Base-by-base conservation (phyloP, 2,113 vertebrate genomes). In the Oryzias curvinotus region DNA sequence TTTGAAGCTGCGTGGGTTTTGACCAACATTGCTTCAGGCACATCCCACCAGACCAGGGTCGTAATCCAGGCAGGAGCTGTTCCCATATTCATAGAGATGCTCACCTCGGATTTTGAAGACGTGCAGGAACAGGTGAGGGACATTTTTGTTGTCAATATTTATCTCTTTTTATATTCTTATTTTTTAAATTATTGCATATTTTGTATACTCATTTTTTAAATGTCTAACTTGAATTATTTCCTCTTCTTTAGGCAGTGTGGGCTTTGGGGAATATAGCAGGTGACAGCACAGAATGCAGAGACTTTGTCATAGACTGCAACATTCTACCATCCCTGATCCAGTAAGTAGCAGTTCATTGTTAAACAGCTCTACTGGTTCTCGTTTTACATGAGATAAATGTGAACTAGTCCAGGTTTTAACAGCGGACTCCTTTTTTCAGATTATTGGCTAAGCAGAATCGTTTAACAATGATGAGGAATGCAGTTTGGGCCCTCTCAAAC, bases 1-100 rank as follows among this genome's bases (percentile, higher is more conserved):
- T 99, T 99, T 86, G 97, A 99, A 87, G 96, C 97, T 65, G 96
- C 97, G 0, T 99, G 97, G 97, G 97, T 98, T 53, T 86, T 99
- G 90, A 99, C 97, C 64, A 99, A 98, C 91, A 98, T 98, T 77
- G 97, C 97, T 51, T 99, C 97, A 19, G 97, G 97, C 57, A 99
- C 96, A 53, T 98, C 96, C 58, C 93, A 96, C 87, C 97, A 99
- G 90, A 99, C 97, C 5, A 93, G 94, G 30, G 96, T 98, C 88
- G 97, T 99, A 58, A 98, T 99, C 89, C 95, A 98, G 84, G 95
- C 97, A 45, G 97, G 97, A 68, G 97, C 97, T 1, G 96, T 99
- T 42, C 96, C 97, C 59, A 95, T 98, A 88, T 99, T 99, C 88
- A 98, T 99, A 85, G 96, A 98, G 80, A 93, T 99, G 84, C 95